A percentile compares a stretch with the other conserved stretches of the same genome.
These are phyloP conservation scores for Papilio machaon DNA, from an alignment of 1,140 invertebrate species.

Conservation along the genomic window DNA sequence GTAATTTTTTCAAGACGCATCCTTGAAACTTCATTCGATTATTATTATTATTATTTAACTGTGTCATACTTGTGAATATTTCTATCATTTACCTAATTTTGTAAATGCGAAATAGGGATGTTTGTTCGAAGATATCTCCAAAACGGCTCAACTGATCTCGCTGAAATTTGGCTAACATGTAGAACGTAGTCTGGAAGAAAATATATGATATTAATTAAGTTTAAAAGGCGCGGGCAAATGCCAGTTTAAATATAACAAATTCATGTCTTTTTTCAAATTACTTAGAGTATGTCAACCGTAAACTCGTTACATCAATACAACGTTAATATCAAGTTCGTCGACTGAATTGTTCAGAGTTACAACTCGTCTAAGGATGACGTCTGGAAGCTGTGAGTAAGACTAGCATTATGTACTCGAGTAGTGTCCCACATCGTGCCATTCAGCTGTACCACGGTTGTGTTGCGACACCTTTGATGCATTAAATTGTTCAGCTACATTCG, in stretches of 20 bases:
- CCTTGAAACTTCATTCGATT: neutral
- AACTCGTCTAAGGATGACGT: neutral
- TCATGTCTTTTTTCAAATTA: no score
- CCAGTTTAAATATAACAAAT: no score
- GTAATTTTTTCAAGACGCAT: neutral
- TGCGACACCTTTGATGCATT: constrained; percentile 20
- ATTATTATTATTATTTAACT: neutral
- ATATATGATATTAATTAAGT: no score
- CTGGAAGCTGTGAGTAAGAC: neutral
- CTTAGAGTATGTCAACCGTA: neutral
- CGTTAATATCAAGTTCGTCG: no score
- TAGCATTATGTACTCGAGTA: neutral
- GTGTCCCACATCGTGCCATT: constrained; percentile 11
- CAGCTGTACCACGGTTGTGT: neutral
- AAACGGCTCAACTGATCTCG: no score
- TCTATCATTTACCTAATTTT: neutral
- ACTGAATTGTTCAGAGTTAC: no score
- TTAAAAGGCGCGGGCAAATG: no score
- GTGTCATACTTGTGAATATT: neutral
- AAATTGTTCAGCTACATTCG: constrained; percentile 19
- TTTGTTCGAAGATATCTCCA: no score
- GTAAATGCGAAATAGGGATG: no score
- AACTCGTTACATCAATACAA: neutral
- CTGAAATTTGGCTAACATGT: no score
- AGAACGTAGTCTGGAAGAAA: no score